These are phyloP conservation scores for Heliconius congener DNA, from an alignment of 1,140 invertebrate species.

Conservation along the genomic window DNA sequence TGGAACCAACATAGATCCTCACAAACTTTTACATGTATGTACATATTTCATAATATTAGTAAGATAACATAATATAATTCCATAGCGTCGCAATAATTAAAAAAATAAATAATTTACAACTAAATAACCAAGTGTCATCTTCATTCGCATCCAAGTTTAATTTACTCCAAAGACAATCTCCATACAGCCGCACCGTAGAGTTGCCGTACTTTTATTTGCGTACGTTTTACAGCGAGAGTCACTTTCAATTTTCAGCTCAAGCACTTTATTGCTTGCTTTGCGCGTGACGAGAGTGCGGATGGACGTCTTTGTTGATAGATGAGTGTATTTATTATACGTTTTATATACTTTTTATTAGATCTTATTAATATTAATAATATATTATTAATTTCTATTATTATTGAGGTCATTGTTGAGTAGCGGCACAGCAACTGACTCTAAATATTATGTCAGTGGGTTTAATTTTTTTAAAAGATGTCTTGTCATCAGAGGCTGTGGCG, in stretches of 20 bases:
- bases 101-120: background rate
- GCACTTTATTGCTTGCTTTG: constrained; percentile 61
- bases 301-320: constrained; percentile 26
- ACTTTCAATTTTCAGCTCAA: constrained; percentile 74
- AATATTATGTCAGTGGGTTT: too few relatives aligned
- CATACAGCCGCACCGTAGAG: background rate
- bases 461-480: too few relatives aligned
- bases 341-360: background rate
- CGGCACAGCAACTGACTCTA: too few relatives aligned
- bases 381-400: too few relatives aligned
- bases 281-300: constrained; percentile 60
- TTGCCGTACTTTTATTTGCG: constrained; percentile 21
- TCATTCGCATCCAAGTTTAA: background rate
- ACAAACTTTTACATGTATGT: too few relatives aligned
- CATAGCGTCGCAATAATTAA: background rate
- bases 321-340: background rate
- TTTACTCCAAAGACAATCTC: constrained; percentile 6
- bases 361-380: background rate
- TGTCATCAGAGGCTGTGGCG: too few relatives aligned
- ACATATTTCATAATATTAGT: too few relatives aligned
- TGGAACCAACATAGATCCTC: too few relatives aligned
- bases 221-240: constrained; percentile 44
- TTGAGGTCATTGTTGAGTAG: too few relatives aligned
- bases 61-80: too few relatives aligned
- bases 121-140: background rate